Evolutionary conservation across 2,888 invertebrate genomes (phyloP), one percentile per base, ranked within the genome.

Genomic region (Teinopalpus imperialis): DNA sequence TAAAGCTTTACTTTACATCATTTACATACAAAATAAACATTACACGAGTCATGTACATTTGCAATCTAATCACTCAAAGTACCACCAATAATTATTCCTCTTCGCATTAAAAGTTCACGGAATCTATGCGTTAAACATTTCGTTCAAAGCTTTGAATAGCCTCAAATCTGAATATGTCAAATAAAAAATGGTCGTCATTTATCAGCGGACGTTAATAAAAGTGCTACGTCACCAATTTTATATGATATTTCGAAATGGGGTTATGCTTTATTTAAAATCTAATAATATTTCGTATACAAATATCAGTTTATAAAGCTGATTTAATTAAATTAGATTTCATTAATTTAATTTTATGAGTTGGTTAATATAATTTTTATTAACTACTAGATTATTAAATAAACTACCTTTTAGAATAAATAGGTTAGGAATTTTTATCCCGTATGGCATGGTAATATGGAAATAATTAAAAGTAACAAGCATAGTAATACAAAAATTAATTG

Each of bases 181-280:
- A n/a, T 46, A 35, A 41, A 46, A 46, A 35, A 41, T 41, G 27
- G 9, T 46, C 23, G 35, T 18, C 34, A 46, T 46, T 46, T 35
- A 40, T 41, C 41, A 24, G 12, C 18, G 12, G 29, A n/a, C 30
- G 8, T 40, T 35, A 41, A 41, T 41, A 46, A 35, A 41, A 46
- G 14, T 35, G 46, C 46, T 18, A 35, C 41, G 35, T 46, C 46
- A 46, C 35, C 24, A 16, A 41, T 40, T 46, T 40, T 46, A 46
- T n/a, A 46, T 40, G 46, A 41, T 35, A 40, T 6, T 8, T 3
- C 16, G 34, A 18, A 46, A 34, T 27, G 39, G 18, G 41, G 46
- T 29, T 27, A 29, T 10, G 34, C 16, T 35, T 23, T 40, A 40
- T 40, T 41, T 41, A 34, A 27, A 34, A 39, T 45, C 20, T 39